These are phyloP conservation scores for Odontomachus brunneus DNA, from an alignment of 1,140 invertebrate genomes.

Conservation along the genomic window DNA sequence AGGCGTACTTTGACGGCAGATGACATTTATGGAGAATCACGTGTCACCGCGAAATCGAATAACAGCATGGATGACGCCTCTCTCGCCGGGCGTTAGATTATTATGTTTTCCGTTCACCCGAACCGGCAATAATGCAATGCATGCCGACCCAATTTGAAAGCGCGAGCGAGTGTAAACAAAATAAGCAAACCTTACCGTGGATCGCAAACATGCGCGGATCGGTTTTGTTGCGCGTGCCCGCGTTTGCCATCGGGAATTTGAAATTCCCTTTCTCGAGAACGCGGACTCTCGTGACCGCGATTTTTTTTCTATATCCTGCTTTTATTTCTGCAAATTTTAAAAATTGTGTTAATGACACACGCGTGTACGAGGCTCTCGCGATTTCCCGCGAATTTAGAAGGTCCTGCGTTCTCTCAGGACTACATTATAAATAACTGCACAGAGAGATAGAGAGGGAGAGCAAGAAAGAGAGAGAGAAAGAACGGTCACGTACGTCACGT, in stretches of 20 bases:
- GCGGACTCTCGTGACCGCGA: background rate
- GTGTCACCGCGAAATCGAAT: slow-evolving; percentile 47
- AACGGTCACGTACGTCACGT: slow-evolving; percentile 53
- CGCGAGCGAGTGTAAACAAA: slow-evolving; percentile 9
- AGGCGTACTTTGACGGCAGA: slow-evolving; percentile 7
- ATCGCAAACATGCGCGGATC: background rate
- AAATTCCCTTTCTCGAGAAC: background rate
- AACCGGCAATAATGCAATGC: slow-evolving; percentile 17
- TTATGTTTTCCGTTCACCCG: slow-evolving; percentile 43
- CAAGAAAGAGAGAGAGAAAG: too few species aligned
- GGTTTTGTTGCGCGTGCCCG: background rate
- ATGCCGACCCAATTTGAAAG: background rate
- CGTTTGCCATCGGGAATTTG: background rate
- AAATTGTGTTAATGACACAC: background rate
- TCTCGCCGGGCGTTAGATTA: slow-evolving; percentile 19
- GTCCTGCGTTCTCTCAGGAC: too few species aligned
- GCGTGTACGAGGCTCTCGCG: background rate
- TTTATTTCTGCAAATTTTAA: background rate
- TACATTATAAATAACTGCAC: slow-evolving; percentile 26
- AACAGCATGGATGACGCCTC: slow-evolving; percentile 23
- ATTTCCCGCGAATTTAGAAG: background rate
- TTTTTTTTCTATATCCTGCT: background rate
- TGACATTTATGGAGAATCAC: slow-evolving; percentile 51
- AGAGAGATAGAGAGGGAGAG: too few species aligned
- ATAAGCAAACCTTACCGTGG: background rate